Conservation (phyloP, 2,113 vertebrate genomes). For the Campylorhamphus procurvoides region DNA sequence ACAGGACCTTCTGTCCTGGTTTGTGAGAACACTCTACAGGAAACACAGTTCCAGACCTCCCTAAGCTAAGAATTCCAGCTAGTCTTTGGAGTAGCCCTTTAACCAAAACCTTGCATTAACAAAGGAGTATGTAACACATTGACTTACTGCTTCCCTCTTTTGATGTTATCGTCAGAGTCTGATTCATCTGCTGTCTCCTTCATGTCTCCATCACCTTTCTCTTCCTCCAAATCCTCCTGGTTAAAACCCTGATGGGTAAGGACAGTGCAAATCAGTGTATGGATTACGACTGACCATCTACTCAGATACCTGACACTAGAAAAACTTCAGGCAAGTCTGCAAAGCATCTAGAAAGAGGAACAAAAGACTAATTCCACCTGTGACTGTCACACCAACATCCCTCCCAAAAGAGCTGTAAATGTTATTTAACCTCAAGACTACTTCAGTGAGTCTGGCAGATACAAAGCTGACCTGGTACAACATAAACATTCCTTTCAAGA, state of each 20-base stretch:
- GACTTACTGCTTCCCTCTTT: slow-evolving; percentile 90
- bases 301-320: not conserved
- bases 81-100: not conserved
- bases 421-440: not conserved
- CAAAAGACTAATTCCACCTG: not conserved
- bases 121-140: accelerated
- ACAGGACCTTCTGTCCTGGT: not conserved
- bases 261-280: not conserved
- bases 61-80: not conserved
- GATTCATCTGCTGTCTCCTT: slow-evolving; percentile 82
- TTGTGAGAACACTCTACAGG: not conserved
- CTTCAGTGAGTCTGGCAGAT: not conserved
- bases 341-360: not conserved
- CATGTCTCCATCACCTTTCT: slow-evolving; percentile 76
- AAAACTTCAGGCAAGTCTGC: not conserved
- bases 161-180: slow-evolving; percentile 90
- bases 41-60: not conserved
- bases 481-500: not conserved
- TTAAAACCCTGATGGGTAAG: slow-evolving; percentile 89
- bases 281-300: not conserved
- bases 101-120: not conserved
- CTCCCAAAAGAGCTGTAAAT: not conserved
- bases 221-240: slow-evolving; percentile 94
- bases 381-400: not conserved
- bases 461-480: not conserved